Evolutionary conservation across 1,140 invertebrate genomes (phyloP), one percentile per base, ranked within the genome.

Genomic region (Drosophila ohnishii): DNA sequence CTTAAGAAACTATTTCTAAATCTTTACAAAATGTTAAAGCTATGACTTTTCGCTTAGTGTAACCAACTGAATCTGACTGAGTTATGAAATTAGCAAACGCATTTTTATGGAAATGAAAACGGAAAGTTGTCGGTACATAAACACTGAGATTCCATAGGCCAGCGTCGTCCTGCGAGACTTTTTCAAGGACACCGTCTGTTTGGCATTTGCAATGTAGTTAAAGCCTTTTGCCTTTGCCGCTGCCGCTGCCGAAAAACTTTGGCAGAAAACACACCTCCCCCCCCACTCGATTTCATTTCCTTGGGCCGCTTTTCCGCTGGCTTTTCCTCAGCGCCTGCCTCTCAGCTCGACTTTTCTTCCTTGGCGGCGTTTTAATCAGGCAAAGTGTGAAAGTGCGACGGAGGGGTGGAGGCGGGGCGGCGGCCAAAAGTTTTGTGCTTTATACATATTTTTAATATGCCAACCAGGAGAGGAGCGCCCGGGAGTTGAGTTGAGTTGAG

Each of bases 41-140:
- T n/a, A n/a, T n/a, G n/a, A n/a, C n/a, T n/a, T 25, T 39, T 48
- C 3, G 14, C 32, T 2, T 13, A n/a, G 57, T 62, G 35, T 35
- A 16, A 3, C 16, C 44, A 35, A 1, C 57, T 11, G 13, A 53
- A 53, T 14, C 30, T 22, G 39, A 44, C 73, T 64, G 66, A 87
- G 63, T 86, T 86, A 86, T 86, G 82, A 86, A 86, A 86, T 86
- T 86, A 86, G 78, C 81, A 86, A 78, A 86, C 75, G 83, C 78
- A 86, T 87, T 86, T 86, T 78, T 86, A 82, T 86, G 80, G 69
- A 82, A 82, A 82, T 81, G 78, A 67, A 75, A 85, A 61, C 55
- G 59, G 51, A 75, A 86, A 85, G 80, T 81, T 70, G 74, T 77
- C 69, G 65, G 59, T 62, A 61, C 44, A 64, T 71, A 77, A 71